These are phyloP conservation scores for Petrolisthes cinctipes DNA, from an alignment of 2,888 invertebrate species.

Conservation along the genomic window DNA sequence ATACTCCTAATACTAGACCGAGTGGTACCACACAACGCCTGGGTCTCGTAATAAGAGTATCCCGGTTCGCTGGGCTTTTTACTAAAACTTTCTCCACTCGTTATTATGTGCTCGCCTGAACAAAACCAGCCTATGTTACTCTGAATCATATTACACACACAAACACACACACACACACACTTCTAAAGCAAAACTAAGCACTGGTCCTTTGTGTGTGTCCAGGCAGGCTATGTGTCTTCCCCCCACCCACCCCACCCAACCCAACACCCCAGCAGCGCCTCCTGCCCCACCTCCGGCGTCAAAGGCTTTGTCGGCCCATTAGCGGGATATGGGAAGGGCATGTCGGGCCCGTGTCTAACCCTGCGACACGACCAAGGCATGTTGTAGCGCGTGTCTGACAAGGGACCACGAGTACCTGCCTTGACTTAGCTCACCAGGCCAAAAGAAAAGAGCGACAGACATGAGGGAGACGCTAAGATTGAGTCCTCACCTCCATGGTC, in stretches of 20 bases:
- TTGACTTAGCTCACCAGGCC: not conserved
- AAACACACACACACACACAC: too few species aligned
- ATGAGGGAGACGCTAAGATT: conserved; percentile 1
- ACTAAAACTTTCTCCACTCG: too few species aligned
- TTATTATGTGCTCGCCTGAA: too few species aligned
- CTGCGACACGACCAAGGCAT: conserved; percentile 37
- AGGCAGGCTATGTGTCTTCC: not conserved
- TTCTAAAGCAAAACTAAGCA: not conserved
- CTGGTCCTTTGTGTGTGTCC: not conserved
- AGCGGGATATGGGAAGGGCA: conserved; percentile 41
- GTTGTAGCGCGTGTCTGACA: conserved; percentile 32
- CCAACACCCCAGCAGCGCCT: conserved; percentile 17
- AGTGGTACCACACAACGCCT: too few species aligned
- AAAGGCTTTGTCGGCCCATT: conserved; percentile 55
- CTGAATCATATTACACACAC: too few species aligned
- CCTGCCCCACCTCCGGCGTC: conserved; percentile 37
- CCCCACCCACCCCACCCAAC: not conserved
- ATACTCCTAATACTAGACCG: too few species aligned
- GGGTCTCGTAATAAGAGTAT: too few species aligned
- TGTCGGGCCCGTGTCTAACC: conserved; percentile 37
- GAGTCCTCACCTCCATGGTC: conserved; percentile 12
- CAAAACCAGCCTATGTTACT: too few species aligned
- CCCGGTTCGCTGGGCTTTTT: too few species aligned
- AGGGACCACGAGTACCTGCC: conserved; percentile 13
- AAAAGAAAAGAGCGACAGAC: conserved; percentile 2